Base-by-base conservation (phyloP, 2,888 invertebrate genomes). In the Sinotaia quadrata region DNA sequence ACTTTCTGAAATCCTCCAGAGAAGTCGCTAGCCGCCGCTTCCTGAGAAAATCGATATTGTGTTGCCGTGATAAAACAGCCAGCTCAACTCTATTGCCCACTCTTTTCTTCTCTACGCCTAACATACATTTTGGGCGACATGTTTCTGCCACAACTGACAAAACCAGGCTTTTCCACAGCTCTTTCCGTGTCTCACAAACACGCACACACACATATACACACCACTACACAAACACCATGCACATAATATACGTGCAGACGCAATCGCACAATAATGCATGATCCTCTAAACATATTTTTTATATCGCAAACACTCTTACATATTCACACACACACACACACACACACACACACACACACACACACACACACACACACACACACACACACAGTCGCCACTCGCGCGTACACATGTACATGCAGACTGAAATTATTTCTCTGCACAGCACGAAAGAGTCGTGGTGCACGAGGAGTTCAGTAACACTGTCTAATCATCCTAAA, bases 361-460 rank as follows among this genome's bases (percentile, higher is more conserved):
- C 56, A 31, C 56, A 2, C 33, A 31, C 56, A 31, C 56, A 56
- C 56, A 56, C 33, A 56, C 56, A 56, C 33, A 56, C 33, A 31
- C 56, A 31, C 56, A 31, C 33, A 31, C 56, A 56, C 29, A n/a
- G 4, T 4, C 10, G 15, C n/a, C n/a, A 7, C 0, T 24, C 7
- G 7, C 49, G n/a, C 18, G 12, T 41, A 41, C 41, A 10, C 10
- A 10, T 15, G 41, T 12, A 41, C 12, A 41, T 15, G n/a, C n/a
- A n/a, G n/a, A 41, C 41, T 41, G 41, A 41, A 41, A 41, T 12
- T n/a, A n/a, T n/a, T n/a, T n/a, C n/a, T n/a, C n/a, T n/a, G n/a
- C n/a, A n/a, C n/a, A n/a, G n/a, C n/a, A n/a, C n/a, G n/a, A n/a
- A n/a, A n/a, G n/a, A n/a, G n/a, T n/a, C n/a, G n/a, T n/a, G n/a